phyloP scores from a whole-genome alignment of 2,113 vertebrate genomes.

The Tapirus terrestris region DNA sequence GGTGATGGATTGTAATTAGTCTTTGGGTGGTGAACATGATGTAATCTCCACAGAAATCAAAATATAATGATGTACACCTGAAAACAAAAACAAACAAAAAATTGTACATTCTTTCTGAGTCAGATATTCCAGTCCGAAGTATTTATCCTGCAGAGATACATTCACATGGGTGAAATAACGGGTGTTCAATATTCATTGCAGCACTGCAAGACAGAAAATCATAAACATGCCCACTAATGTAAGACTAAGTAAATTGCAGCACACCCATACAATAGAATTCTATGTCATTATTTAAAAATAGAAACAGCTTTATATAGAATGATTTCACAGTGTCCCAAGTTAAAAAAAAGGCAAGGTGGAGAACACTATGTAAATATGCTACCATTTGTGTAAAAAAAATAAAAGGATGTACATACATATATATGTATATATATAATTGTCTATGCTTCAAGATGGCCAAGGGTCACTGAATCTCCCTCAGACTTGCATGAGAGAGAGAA shows the following conservation, averaged over 20 bases:
- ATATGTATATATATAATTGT: background rate
- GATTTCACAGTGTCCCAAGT: background rate
- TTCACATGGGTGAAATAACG: background rate
- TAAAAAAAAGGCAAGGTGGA: background rate
- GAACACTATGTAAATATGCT: background rate
- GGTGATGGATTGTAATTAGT: too few species aligned
- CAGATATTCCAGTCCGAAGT: background rate
- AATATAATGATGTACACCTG: too few species aligned
- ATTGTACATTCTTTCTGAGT: background rate
- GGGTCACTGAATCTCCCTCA: background rate
- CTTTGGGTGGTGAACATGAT: too few species aligned
- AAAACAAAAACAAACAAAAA: background rate
- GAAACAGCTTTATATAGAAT: background rate
- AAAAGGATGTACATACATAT: background rate
- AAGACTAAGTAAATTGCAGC: conserved; percentile 6
- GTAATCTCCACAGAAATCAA: too few species aligned
- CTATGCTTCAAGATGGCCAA: background rate
- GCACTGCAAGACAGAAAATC: background rate
- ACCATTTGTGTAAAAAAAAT: background rate
- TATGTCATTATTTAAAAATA: conserved; percentile 18
- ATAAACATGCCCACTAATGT: background rate
- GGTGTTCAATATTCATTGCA: background rate
- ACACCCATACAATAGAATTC: background rate
- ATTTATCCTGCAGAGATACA: background rate
- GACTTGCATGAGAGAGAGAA: background rate